A percentile compares a stretch with the other conserved stretches of the same genome.
Conservation (phyloP, 2,888 invertebrate genomes). For the Chaetogeoica ovagalla region DNA sequence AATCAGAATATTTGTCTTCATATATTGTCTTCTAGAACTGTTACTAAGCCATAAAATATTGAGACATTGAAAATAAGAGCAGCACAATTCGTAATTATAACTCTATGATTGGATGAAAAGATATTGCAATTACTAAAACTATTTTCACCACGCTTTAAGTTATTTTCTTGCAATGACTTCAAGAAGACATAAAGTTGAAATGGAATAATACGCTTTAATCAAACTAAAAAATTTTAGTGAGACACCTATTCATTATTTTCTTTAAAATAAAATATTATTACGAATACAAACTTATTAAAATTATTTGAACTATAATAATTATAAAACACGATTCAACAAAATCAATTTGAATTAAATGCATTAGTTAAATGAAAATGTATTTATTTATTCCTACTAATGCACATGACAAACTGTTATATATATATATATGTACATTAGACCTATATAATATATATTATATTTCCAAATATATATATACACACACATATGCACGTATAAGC, state of each 20-base stretch:
- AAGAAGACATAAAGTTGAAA: neutral
- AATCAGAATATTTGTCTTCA: too few relatives aligned
- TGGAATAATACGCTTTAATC: neutral
- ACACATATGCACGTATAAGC: too few relatives aligned
- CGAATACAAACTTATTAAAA: neutral
- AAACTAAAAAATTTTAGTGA: neutral
- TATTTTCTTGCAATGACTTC: neutral
- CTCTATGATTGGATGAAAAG: neutral
- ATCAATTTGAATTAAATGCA: too few relatives aligned
- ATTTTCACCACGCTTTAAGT: neutral
- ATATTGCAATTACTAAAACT: neutral
- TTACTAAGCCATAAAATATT: neutral
- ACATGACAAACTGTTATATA: neutral
- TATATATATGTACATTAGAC: neutral
- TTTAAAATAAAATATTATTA: neutral
- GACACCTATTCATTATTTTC: neutral
- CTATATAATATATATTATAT: neutral
- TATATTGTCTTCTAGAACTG: too few relatives aligned
- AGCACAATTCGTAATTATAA: neutral
- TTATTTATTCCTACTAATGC: too few relatives aligned
- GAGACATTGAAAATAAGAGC: neutral
- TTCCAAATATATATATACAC: too few relatives aligned
- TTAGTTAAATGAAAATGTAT: too few relatives aligned
- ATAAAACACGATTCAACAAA: too few relatives aligned
- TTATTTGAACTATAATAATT: too few relatives aligned